Evolutionary conservation across 2,888 invertebrate species (phyloP).

Genomic region (Myopa testacea): DNA sequence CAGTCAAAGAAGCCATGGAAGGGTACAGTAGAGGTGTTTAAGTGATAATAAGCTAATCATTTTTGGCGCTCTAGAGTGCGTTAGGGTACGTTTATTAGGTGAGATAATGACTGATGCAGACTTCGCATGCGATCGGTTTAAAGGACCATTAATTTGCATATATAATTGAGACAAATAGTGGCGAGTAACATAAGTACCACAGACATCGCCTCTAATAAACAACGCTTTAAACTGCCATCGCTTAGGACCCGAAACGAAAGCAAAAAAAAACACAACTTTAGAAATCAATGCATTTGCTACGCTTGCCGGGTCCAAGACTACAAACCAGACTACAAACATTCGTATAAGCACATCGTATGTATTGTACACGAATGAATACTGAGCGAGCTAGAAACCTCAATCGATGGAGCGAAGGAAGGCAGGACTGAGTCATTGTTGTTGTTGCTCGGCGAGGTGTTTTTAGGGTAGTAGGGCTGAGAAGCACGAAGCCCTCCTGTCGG

Average conservation of each 20-base stretch:
- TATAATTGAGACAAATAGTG: not conserved
- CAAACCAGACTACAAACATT: too few species aligned
- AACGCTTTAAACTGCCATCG: not conserved
- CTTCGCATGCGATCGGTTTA: too few species aligned
- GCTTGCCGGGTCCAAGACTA: not conserved
- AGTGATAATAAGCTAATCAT: too few species aligned
- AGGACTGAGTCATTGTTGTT: not conserved
- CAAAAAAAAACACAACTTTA: not conserved
- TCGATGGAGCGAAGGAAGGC: not conserved
- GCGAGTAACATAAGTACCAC: not conserved
- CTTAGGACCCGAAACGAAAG: not conserved
- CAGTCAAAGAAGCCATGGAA: too few species aligned
- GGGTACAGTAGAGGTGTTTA: too few species aligned
- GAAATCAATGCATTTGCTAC: conserved; percentile 11
- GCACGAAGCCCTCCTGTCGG: not conserved
- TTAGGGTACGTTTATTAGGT: too few species aligned
- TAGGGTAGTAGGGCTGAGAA: not conserved
- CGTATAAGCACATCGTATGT: too few species aligned
- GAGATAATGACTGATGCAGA: too few species aligned
- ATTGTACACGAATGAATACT: not conserved
- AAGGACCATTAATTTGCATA: not conserved
- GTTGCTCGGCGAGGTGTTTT: conserved; percentile 9
- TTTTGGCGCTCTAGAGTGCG: too few species aligned
- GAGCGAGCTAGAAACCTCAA: not conserved
- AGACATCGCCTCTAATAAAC: not conserved